phyloP scores from a whole-genome alignment of 2,113 vertebrate genomes.

The Myotis davidii region DNA sequence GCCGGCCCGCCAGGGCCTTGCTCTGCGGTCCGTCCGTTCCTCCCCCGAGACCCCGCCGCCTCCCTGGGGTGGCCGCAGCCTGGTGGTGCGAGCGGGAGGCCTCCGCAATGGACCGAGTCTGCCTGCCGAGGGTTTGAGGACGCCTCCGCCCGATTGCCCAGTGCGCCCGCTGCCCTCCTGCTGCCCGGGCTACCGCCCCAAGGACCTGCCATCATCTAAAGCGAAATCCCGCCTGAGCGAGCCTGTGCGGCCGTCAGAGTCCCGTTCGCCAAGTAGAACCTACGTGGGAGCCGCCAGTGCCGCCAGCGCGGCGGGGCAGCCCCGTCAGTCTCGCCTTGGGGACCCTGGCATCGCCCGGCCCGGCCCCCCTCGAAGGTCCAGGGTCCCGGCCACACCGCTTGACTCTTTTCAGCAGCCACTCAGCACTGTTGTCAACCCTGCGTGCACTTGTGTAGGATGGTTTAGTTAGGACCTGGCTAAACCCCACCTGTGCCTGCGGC shows the following conservation, averaged over 20 bases:
- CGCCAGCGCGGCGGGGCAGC: fast-evolving
- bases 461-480: neutral
- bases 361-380: fast-evolving
- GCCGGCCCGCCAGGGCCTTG: fast-evolving
- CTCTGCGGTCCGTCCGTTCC: fast-evolving
- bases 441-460: neutral
- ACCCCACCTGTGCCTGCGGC: fast-evolving
- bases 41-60: neutral
- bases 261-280: fast-evolving
- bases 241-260: fast-evolving
- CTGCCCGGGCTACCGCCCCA: neutral
- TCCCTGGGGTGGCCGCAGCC: fast-evolving
- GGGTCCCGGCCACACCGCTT: fast-evolving
- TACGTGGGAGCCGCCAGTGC: fast-evolving
- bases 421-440: too few relatives aligned
- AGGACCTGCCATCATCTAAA: fast-evolving
- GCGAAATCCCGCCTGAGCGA: fast-evolving
- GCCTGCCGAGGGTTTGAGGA: neutral
- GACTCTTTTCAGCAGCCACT: neutral
- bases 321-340: neutral
- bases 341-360: neutral
- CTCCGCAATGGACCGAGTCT: neutral
- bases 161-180: neutral
- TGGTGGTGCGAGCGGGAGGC: too few relatives aligned
- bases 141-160: fast-evolving